phyloP scores from a whole-genome alignment of 2,113 vertebrate genomes.

The Maccullochella peelii region DNA sequence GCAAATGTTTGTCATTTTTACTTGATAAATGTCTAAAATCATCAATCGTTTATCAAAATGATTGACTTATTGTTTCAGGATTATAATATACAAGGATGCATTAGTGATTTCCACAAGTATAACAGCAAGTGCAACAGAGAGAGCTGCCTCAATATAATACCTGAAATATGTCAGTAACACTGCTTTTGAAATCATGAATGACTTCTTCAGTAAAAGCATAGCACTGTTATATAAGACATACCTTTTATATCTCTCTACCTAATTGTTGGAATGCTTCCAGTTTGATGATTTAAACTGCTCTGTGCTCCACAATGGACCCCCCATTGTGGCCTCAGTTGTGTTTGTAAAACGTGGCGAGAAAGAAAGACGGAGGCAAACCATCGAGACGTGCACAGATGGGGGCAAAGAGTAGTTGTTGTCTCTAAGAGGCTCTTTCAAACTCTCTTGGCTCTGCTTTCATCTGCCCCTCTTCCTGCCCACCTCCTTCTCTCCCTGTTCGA shows the following conservation, averaged over 20 bases:
- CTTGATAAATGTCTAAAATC: too few species aligned
- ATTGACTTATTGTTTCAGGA: too few species aligned
- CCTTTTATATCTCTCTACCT: background rate
- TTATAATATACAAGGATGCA: too few species aligned
- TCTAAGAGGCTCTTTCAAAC: conserved; percentile 50
- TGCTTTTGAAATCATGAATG: background rate
- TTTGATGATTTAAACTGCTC: background rate
- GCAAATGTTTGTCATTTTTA: too few species aligned
- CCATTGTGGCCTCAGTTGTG: background rate
- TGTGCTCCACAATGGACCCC: background rate
- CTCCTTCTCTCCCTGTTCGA: conserved; percentile 60
- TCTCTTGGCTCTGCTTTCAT: conserved; percentile 55
- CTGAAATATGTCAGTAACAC: background rate
- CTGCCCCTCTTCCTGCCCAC: conserved; percentile 16
- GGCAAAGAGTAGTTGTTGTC: conserved; percentile 37
- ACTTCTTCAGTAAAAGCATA: background rate
- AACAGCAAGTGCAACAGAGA: background rate
- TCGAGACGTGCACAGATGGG: conserved; percentile 36
- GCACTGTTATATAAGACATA: background rate
- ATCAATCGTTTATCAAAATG: background rate
- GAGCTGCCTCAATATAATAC: background rate
- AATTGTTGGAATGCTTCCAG: background rate
- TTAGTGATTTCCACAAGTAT: too few species aligned
- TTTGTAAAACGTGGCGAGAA: conserved; percentile 7
- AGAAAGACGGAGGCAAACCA: background rate